Evolutionary conservation across 2,113 vertebrate species (phyloP), one percentile per base, ranked within the genome.

Genomic region (Notiomystis cincta): DNA sequence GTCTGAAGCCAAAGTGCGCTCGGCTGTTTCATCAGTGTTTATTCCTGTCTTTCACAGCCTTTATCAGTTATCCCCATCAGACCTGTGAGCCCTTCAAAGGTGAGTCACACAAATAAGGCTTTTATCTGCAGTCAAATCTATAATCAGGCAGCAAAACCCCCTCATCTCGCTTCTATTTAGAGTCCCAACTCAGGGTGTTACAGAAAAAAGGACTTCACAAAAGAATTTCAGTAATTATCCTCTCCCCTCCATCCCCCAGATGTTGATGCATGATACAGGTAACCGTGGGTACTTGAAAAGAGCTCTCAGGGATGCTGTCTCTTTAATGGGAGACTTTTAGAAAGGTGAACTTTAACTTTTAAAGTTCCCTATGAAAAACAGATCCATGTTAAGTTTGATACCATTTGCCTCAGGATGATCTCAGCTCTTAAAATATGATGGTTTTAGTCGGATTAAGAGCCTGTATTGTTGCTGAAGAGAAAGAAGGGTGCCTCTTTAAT

Each of bases 371-470:
- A 66, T 97, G 95, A 96, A 95, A 96, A 97, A 86, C 91, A 95
- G 96, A 95, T 91, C 82, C 91, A 96, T 70, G 88, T 95, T 96
- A 90, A 97, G 91, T 97, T 97, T 97, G 97, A 97, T 97, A 94
- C 94, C 90, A 45, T 96, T 97, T 95, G 95, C 96, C 97, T 98
- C 90, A 15, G 93, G 93, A 97, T 94, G 97, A 98, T 97, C 97
- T 98, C 96, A 98, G 91, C 96, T 96, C 96, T 97, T 98, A 97
- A 98, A 98, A 97, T 98, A 97, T 93, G 96, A 91, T 95, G 96
- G 97, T 91, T 96, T 98, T 97, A 98, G 97, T 89, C 0, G 92
- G 97, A 98, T 98, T 98, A 98, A 98, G 97, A 96, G 96, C 96
- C 97, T 97, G 89, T 95, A 95, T 95, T 92, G 92, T 97, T 97